phyloP scores from a whole-genome alignment of 2,888 invertebrate species.

The Hypena proboscidalis region DNA sequence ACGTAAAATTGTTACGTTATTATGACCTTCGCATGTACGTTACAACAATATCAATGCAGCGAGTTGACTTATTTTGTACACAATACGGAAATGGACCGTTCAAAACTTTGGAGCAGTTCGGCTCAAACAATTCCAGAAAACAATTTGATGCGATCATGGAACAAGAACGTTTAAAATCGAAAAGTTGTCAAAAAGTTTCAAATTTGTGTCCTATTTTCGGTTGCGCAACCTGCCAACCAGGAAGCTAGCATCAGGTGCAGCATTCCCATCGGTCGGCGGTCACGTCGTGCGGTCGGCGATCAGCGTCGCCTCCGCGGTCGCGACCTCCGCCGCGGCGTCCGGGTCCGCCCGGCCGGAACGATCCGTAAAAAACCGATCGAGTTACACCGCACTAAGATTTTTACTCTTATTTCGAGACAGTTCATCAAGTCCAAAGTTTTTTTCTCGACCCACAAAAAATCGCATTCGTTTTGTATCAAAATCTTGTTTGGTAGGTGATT shows the following conservation, averaged over 20 bases:
- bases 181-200: conserved; percentile 14
- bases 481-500: conserved; percentile 35
- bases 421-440: conserved; percentile 58
- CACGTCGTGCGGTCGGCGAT: conserved; percentile 61
- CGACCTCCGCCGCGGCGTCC: conserved; percentile 62
- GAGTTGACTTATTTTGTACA: background rate
- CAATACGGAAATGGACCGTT: background rate
- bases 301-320: conserved; percentile 52
- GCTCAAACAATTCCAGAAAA: background rate
- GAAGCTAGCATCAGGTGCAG: conserved; percentile 57
- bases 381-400: conserved; percentile 55
- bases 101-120: background rate
- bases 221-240: conserved; percentile 50
- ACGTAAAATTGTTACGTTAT: too few species aligned
- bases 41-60: background rate
- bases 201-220: conserved; percentile 25
- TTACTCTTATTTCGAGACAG: conserved; percentile 66
- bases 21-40: background rate
- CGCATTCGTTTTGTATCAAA: conserved; percentile 24
- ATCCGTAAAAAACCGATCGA: conserved; percentile 63
- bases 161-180: conserved; percentile 6
- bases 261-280: conserved; percentile 66
- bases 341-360: conserved; percentile 62
- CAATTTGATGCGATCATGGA: conserved; percentile 2
- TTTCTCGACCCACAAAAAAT: conserved; percentile 39